Evolutionary conservation across 2,113 vertebrate genomes (phyloP), one percentile per base, ranked within the genome.

Genomic region (Catagonus wagneri): DNA sequence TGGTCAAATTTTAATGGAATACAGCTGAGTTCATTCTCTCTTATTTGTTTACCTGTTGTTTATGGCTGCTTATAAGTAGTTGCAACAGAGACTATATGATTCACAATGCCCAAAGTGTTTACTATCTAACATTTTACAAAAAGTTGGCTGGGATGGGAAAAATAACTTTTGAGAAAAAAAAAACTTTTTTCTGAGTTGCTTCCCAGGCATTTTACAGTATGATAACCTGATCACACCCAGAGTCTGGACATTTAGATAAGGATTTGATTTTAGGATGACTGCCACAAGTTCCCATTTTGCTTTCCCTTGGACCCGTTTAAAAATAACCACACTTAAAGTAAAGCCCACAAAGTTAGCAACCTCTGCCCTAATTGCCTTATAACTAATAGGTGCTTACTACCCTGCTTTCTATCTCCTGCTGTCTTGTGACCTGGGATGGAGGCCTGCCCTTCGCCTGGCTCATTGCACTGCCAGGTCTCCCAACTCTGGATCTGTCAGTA

Each of bases 41-140:
- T 63, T 36, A 83, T 72, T 80, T 25, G 71, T 58, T 96, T 92
- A 78, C 22, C 11, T 96, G 44, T 90, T 78, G 27, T 69, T 92
- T 74, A 79, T 60, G 34, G 17, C 25, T 87, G 9, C 63, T 84
- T 90, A 63, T 78, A 87, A 92, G 88, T 72, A 66, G 80, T 63
- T 87, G 17, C 22, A 11, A 69, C 39, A 93, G 32, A 84, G 36
- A 72, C 34, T 86, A 23, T 17, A 44, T 90, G 52, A 81, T 15
- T 7, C 71, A 68, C 34, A 89, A 81, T 69, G 25, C 34, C 25
- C 94, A 32, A 96, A 85, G 76, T 85, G 75, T 58, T 83, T 95
- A 75, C 54, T 72, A 2, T 78, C 27, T 83, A 44, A 44, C 25
- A 69, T 25, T 81, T 90, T 69, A 83, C 22, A 92, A 32, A 58